phyloP scores from a whole-genome alignment of 2,113 vertebrate genomes.

The Bufo bufo region DNA sequence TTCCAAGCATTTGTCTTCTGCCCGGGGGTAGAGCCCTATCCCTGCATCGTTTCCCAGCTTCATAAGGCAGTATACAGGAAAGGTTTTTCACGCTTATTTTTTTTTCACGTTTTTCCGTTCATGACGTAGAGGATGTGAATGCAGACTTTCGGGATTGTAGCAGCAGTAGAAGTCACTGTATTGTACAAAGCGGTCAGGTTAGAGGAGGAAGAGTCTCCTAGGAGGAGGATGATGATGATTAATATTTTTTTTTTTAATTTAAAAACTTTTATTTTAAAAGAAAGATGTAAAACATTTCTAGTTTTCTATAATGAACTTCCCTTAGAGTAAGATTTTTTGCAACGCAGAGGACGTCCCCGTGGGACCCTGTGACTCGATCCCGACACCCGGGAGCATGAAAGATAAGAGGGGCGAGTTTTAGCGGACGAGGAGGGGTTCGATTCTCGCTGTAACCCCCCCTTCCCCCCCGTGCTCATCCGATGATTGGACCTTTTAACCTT shows the following conservation, averaged over 20 bases:
- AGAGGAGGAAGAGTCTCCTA: not conserved
- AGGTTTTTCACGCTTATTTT: not conserved
- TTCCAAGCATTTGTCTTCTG: not conserved
- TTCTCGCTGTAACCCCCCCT: not conserved
- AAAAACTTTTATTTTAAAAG: slow-evolving; percentile 7
- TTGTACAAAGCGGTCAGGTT: not conserved
- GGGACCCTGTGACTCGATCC: not conserved
- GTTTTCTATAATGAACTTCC: slow-evolving; percentile 9
- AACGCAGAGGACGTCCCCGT: not conserved
- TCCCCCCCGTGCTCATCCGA: not conserved
- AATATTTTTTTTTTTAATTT: not conserved
- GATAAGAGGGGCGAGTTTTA: not conserved
- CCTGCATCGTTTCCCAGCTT: not conserved
- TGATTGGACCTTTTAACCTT: slow-evolving; percentile 36
- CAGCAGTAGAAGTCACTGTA: slow-evolving; percentile 6
- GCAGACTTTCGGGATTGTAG: not conserved
- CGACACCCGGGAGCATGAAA: not conserved
- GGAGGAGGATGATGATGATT: no score
- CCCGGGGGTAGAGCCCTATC: not conserved
- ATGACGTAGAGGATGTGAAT: not conserved
- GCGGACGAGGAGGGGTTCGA: not conserved
- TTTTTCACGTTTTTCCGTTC: not conserved
- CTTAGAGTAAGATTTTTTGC: not conserved
- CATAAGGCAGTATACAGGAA: not conserved
- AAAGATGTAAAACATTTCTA: not conserved